Evolutionary conservation across 2,888 invertebrate genomes (phyloP).

Genomic region (Helleia helle): DNA sequence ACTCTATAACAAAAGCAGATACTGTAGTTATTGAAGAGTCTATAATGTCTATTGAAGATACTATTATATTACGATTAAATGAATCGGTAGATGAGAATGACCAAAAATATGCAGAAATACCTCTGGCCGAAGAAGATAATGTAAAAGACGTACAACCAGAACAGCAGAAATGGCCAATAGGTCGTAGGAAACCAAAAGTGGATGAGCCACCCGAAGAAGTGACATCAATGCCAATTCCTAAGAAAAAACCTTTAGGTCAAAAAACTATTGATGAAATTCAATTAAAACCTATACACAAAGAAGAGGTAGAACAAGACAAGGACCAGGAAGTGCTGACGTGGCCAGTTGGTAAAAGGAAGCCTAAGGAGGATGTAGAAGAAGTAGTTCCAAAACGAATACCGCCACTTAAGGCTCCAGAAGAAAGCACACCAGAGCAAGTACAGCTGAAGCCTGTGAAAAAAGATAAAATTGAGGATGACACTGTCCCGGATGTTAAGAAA

Average conservation of each 20-base stretch:
- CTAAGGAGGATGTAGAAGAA: slow-evolving; percentile 51
- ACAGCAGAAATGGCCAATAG: slow-evolving; percentile 27
- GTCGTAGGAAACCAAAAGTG: slow-evolving; percentile 1
- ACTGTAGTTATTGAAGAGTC: slow-evolving; percentile 67
- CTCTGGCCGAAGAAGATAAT: slow-evolving; percentile 20
- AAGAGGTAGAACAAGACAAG: slow-evolving; percentile 35
- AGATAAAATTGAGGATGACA: slow-evolving; percentile 27
- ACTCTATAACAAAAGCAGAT: slow-evolving; percentile 42
- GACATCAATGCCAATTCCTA: slow-evolving; percentile 36
- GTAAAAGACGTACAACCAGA: slow-evolving; percentile 32
- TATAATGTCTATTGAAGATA: slow-evolving; percentile 72
- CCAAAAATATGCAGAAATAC: slow-evolving; percentile 25
- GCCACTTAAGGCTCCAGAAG: slow-evolving; percentile 26
- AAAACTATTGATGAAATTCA: slow-evolving; percentile 37
- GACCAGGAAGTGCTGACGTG: slow-evolving; percentile 27
- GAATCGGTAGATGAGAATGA: slow-evolving; percentile 34
- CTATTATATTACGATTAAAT: slow-evolving; percentile 60
- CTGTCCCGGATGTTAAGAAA: slow-evolving; percentile 29
- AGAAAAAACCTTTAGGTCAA: slow-evolving; percentile 35
- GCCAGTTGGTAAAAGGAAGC: slow-evolving; percentile 38
- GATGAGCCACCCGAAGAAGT: slow-evolving; percentile 22
- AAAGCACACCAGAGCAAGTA: slow-evolving; percentile 50
- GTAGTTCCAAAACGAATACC: slow-evolving; percentile 61
- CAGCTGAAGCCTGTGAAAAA: slow-evolving; percentile 26
- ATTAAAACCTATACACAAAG: slow-evolving; percentile 35